phyloP scores from a whole-genome alignment of 2,797 vertebrate species.

The Acanthurus tractus region DNA sequence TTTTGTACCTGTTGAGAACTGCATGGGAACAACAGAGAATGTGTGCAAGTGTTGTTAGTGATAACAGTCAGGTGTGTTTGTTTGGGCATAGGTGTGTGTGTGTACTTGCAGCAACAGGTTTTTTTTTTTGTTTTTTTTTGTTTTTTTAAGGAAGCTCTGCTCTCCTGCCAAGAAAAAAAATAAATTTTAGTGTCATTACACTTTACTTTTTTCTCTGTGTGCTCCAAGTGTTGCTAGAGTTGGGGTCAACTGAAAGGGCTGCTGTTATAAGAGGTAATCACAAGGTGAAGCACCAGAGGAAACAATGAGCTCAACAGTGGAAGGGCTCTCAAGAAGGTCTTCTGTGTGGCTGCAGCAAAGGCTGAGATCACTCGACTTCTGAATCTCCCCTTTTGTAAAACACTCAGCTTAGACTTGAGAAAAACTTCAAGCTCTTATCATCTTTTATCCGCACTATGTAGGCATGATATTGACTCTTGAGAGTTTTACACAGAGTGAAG shows the following conservation, averaged over 20 bases:
- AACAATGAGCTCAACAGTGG: slow-evolving; percentile 63
- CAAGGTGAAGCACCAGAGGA: slow-evolving; percentile 67
- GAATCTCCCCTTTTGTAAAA: slow-evolving; percentile 58
- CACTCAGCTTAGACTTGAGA: slow-evolving; percentile 59
- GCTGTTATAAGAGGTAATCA: slow-evolving; percentile 62
- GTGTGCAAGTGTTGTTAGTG: slow-evolving; percentile 57
- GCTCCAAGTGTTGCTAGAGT: slow-evolving; percentile 53
- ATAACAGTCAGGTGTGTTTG: slow-evolving; percentile 56
- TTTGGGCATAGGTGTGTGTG: slow-evolving; percentile 15
- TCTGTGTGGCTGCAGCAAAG: slow-evolving; percentile 63
- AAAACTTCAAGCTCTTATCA: slow-evolving; percentile 60
- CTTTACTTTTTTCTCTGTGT: slow-evolving; percentile 33
- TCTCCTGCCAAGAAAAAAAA: slow-evolving; percentile 17
- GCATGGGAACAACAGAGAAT: slow-evolving; percentile 43
- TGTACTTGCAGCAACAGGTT: slow-evolving; percentile 26
- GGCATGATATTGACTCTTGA: slow-evolving; percentile 36
- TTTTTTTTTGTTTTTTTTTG: slow-evolving; percentile 16
- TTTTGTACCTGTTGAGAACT: slow-evolving; percentile 33
- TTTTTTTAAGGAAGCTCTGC: slow-evolving; percentile 6
- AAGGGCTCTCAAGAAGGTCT: slow-evolving; percentile 65
- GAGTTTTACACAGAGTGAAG: slow-evolving; percentile 19
- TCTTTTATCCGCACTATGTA: slow-evolving; percentile 49
- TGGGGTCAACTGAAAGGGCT: slow-evolving; percentile 62
- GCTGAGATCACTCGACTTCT: slow-evolving; percentile 72
- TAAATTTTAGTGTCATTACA: slow-evolving; percentile 38